Percentiles rank a stretch among this genome's conserved stretches.
phyloP scores from a whole-genome alignment of 2,113 vertebrate genomes.

The Numida meleagris region DNA sequence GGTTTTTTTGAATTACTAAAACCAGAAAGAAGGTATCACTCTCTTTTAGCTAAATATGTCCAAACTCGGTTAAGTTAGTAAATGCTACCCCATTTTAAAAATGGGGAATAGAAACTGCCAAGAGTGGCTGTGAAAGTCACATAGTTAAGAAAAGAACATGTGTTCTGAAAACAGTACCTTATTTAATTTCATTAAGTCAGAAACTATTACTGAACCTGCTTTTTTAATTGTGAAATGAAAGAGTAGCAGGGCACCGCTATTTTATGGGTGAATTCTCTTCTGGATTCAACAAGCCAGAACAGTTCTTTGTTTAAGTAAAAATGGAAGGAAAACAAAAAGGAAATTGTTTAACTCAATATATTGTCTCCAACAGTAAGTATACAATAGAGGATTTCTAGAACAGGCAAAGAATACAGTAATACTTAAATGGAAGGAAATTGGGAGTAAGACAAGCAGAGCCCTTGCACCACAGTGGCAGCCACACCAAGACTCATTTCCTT shows the following conservation, averaged over 20 bases:
- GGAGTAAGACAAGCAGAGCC: background rate
- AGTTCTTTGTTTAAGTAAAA: background rate
- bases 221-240: background rate
- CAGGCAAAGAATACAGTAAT: background rate
- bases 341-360: background rate
- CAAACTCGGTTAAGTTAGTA: background rate
- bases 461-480: background rate
- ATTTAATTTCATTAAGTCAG: background rate
- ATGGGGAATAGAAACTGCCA: background rate
- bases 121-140: background rate
- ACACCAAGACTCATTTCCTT: background rate
- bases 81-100: background rate
- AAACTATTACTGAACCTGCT: background rate
- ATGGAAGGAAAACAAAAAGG: rapidly evolving
- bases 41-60: background rate
- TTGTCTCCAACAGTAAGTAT: background rate
- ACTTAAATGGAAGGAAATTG: background rate
- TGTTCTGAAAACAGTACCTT: background rate
- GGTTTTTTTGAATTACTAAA: background rate
- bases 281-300: background rate
- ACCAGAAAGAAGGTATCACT: background rate
- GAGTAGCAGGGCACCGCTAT: background rate
- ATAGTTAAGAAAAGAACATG: background rate
- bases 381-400: background rate
- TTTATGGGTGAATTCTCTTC: background rate